Percentiles rank a stretch among this genome's conserved stretches.
Conservation (phyloP, 1,140 invertebrate species). For the Drosophila persimilis region DNA sequence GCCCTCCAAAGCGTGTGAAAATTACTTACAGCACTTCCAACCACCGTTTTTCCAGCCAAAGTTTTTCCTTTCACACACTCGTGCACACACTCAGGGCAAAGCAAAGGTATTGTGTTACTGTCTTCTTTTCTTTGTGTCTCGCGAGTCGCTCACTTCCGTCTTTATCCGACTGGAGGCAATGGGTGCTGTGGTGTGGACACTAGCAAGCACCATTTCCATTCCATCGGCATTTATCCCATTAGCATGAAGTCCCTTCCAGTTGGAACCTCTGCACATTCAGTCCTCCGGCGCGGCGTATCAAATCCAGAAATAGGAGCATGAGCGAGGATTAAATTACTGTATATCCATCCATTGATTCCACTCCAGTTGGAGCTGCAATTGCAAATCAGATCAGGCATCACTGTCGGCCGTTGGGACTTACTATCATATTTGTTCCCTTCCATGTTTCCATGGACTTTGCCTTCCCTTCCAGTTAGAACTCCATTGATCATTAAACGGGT, state of each 20-base stretch:
- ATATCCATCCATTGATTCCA: too few relatives aligned
- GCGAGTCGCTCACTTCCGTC: constrained; percentile 65
- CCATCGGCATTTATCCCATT: constrained; percentile 52
- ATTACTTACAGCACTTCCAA: constrained; percentile 65
- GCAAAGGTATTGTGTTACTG: constrained; percentile 41
- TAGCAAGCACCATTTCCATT: neutral
- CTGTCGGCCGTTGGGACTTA: neutral
- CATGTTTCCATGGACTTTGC: too few relatives aligned
- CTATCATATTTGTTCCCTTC: too few relatives aligned
- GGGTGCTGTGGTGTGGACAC: too few relatives aligned
- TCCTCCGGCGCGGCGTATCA: constrained; percentile 21
- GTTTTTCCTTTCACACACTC: constrained; percentile 49
- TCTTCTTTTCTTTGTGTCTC: constrained; percentile 61
- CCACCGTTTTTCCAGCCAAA: constrained; percentile 68
- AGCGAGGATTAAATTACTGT: too few relatives aligned
- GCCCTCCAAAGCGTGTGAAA: constrained; percentile 65
- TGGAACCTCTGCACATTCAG: constrained; percentile 37
- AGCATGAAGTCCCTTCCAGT: constrained; percentile 68
- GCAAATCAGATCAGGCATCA: neutral
- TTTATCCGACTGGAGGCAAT: constrained; percentile 31
- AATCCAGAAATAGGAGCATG: constrained; percentile 1
- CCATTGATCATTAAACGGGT: too few relatives aligned
- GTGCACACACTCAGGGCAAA: neutral
- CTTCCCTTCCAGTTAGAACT: too few relatives aligned
- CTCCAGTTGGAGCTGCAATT: too few relatives aligned